A percentile compares a stretch with the other conserved stretches of the same genome.
phyloP scores from a whole-genome alignment of 1,140 invertebrate species.

The Capitella teleta region DNA sequence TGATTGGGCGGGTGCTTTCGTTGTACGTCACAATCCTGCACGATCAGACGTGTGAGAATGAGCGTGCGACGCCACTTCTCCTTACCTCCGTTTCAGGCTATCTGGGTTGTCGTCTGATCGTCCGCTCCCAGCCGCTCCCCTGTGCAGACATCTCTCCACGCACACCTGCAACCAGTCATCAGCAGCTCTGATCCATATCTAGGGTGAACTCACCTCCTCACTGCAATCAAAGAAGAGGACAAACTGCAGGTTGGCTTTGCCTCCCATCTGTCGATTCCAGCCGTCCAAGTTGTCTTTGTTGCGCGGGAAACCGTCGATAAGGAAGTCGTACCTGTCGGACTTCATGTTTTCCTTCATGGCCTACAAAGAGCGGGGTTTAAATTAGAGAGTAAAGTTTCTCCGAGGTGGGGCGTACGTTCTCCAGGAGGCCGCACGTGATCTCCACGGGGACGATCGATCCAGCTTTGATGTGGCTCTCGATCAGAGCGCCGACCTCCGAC shows the following conservation, averaged over 20 bases:
- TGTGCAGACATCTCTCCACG: slow-evolving; percentile 66
- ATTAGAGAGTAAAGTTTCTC: not conserved
- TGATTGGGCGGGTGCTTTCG: slow-evolving; percentile 85
- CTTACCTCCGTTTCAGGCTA: slow-evolving; percentile 67
- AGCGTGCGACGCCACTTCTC: not conserved
- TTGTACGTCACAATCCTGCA: slow-evolving; percentile 69
- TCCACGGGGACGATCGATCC: slow-evolving; percentile 97
- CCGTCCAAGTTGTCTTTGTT: slow-evolving; percentile 95
- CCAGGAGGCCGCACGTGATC: slow-evolving; percentile 88
- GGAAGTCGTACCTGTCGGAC: slow-evolving; percentile 54
- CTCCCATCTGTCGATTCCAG: slow-evolving; percentile 76
- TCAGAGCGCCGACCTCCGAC: slow-evolving; percentile 83
- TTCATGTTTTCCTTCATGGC: slow-evolving; percentile 64
- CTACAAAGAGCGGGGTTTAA: slow-evolving; percentile 20
- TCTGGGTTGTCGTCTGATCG: slow-evolving; percentile 90
- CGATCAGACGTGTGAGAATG: not conserved
- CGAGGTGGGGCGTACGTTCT: slow-evolving; percentile 56
- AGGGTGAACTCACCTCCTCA: slow-evolving; percentile 50
- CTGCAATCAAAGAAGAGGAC: slow-evolving; percentile 90
- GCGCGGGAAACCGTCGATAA: slow-evolving; percentile 97
- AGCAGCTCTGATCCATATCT: not conserved
- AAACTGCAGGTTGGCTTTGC: slow-evolving; percentile 73
- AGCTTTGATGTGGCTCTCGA: slow-evolving; percentile 82
- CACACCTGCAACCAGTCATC: slow-evolving; percentile 48
- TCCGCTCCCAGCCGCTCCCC: slow-evolving; percentile 79